phyloP scores from a whole-genome alignment of 2,888 invertebrate genomes.

The Tyria jacobaeae region DNA sequence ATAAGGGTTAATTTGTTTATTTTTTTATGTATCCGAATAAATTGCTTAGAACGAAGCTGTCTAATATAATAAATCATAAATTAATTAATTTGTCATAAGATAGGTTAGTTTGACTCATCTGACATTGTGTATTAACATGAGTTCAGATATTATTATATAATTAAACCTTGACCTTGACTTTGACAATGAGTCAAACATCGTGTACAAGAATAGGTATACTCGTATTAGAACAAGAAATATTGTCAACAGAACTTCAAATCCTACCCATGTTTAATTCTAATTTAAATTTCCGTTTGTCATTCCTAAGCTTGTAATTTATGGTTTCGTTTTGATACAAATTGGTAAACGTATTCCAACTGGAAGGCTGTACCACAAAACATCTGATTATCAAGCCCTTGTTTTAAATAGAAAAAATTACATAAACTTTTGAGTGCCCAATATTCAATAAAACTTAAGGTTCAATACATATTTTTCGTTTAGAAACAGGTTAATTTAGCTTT shows the following conservation, averaged over 20 bases:
- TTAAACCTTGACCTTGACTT: background rate
- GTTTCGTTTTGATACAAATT: conserved; percentile 22
- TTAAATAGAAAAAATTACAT: background rate
- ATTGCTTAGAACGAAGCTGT: too few species aligned
- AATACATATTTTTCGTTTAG: too few species aligned
- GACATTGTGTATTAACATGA: background rate
- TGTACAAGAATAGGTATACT: too few species aligned
- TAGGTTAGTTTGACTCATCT: background rate
- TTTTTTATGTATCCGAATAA: too few species aligned
- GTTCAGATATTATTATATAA: too few species aligned
- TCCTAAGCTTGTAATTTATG: conserved; percentile 21
- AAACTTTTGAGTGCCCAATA: background rate
- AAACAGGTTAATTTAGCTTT: too few species aligned
- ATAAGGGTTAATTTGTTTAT: too few species aligned
- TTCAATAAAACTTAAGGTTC: too few species aligned
- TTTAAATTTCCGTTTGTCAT: conserved; percentile 26
- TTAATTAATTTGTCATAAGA: too few species aligned
- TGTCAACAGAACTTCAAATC: conserved; percentile 11
- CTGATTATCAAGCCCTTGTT: background rate
- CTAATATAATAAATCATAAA: too few species aligned
- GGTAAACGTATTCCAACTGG: conserved; percentile 19
- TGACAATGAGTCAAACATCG: too few species aligned
- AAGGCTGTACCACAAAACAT: background rate
- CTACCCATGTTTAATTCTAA: conserved; percentile 15
- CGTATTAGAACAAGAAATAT: conserved; percentile 3